Conservation (phyloP, 2,888 invertebrate genomes). For the Apomyelois bistriatella region DNA sequence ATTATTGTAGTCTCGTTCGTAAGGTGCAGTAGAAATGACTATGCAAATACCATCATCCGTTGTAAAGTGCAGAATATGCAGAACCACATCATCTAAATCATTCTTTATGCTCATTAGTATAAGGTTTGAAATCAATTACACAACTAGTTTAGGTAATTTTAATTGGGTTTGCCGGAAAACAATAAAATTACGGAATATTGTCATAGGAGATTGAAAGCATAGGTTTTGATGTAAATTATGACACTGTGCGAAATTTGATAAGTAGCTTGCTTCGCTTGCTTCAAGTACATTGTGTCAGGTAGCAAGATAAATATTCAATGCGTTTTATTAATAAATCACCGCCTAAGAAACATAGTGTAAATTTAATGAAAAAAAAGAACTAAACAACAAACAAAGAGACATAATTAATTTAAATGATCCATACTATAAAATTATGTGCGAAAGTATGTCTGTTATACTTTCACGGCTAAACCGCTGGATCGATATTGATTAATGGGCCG, state of each 20-base stretch:
- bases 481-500: too few species aligned
- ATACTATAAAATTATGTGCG: too few species aligned
- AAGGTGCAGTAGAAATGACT: background rate
- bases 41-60: background rate
- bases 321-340: too few species aligned
- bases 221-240: background rate
- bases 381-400: too few species aligned
- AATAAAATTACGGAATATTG: conserved; percentile 8
- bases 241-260: conserved; percentile 1
- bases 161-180: background rate
- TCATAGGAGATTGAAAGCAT: background rate
- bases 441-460: too few species aligned
- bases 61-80: background rate
- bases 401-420: too few species aligned
- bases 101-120: background rate
- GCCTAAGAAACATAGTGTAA: too few species aligned
- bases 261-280: background rate
- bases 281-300: too few species aligned
- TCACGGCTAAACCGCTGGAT: too few species aligned
- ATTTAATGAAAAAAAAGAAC: too few species aligned
- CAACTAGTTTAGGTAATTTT: background rate
- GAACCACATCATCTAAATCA: background rate
- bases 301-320: too few species aligned
- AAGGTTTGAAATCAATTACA: background rate
- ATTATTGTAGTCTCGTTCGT: too few species aligned